Conservation (phyloP, 2,113 vertebrate genomes). For the Propithecus coquereli region DNA sequence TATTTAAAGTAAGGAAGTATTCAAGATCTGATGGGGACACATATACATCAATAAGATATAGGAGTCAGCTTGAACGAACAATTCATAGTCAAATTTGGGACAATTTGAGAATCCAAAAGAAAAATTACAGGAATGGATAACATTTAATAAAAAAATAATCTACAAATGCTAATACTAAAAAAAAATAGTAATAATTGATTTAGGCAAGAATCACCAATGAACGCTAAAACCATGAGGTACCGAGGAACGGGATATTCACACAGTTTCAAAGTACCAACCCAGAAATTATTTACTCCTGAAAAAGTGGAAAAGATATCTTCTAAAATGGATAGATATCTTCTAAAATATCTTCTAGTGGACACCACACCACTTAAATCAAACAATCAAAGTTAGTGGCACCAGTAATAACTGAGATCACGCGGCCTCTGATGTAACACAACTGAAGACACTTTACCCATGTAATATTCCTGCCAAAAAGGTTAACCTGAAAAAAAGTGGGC, state of each 20-base stretch:
- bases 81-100: neutral
- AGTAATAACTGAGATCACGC: neutral
- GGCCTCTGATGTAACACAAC: neutral
- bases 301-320: neutral
- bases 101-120: neutral
- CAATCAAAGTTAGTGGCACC: neutral
- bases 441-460: neutral
- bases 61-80: neutral
- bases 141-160: neutral
- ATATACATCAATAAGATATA: neutral
- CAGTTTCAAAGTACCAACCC: neutral
- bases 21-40: neutral
- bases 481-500: neutral
- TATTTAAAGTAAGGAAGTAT: neutral
- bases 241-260: neutral
- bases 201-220: neutral
- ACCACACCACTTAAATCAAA: neutral
- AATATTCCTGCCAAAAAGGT: neutral
- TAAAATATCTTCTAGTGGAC: neutral
- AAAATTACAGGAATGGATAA: neutral
- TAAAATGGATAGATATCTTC: neutral
- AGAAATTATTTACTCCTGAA: neutral
- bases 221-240: neutral
- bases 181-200: neutral
- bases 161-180: neutral